Base-by-base conservation (phyloP, 2,797 vertebrate genomes). In the Acrossocheilus fasciatus region DNA sequence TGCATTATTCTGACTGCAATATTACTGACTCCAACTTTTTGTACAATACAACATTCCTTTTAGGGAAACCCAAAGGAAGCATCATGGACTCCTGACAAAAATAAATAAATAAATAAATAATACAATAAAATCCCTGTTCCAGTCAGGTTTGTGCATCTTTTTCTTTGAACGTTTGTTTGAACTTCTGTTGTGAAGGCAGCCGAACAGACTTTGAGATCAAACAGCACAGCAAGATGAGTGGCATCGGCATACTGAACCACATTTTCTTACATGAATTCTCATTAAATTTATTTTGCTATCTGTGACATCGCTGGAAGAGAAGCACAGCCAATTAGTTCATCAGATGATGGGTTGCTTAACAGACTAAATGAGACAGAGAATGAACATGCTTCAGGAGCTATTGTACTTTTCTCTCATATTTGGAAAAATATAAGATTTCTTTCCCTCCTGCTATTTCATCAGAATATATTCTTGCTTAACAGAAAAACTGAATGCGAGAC, bases 301-400 rank as follows among this genome's bases (percentile, higher is more conserved):
- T 50, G 47, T 72, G 66, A 72, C 50, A 79, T 79, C 20, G 30
- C 50, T 34, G 74, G 30, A 81, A 30, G 72, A 85, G 52, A 39
- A 85, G 64, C 23, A 30, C 23, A 77, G 50, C 64, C 52, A 81
- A 81, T 87, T 87, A 84, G 77, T 34, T 69, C 64, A 79, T 62
- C 64, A 57, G 50, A 85, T 70, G 75, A 85, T 59, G 82, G 50
- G 79, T 75, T 82, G 64, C 23, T 45, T 50, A 54, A 62, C 57
- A 57, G 54, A 30, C 30, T 30, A 30, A 30, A 30, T 30, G 30
- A 30, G 30, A 81, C 36, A 57, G n/a, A 72, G 70, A 86, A 81
- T 10, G 41, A 62, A 26, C 2, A 14, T 7, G 20, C 69, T 86
- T 70, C 39, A 77, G 6, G 72, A 78, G 30, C 73, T 82, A 15